Evolutionary conservation across 2,113 vertebrate genomes (phyloP).

Genomic region (Hydrolagus affinis): DNA sequence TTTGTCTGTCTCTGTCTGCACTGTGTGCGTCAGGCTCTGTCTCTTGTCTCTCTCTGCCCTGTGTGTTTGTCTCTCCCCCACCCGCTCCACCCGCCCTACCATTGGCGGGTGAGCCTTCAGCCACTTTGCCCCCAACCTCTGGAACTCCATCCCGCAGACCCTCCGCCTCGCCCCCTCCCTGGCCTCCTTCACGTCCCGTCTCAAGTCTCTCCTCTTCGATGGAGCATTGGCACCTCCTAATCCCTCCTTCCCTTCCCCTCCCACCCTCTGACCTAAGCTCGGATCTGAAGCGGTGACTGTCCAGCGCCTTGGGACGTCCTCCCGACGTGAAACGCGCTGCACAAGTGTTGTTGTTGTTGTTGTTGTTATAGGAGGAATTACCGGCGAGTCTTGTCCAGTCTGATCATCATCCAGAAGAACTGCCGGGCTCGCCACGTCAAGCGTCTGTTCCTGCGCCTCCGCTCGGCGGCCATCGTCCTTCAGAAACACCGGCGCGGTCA

Average conservation of each 20-base stretch:
- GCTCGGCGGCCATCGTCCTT: conserved; percentile 59
- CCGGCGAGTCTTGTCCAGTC: conserved; percentile 61
- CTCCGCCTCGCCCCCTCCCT: no score
- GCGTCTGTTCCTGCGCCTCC: conserved; percentile 59
- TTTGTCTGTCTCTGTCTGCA: conserved; percentile 31
- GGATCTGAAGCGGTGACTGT: no score
- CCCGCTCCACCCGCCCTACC: conserved; percentile 42
- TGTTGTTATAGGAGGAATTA: conserved; percentile 68
- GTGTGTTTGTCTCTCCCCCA: conserved; percentile 37
- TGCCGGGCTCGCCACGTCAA: conserved; percentile 77
- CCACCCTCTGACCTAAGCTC: no score
- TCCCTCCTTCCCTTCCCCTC: no score
- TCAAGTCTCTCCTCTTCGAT: conserved; percentile 34
- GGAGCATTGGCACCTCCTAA: no score
- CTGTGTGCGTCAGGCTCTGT: conserved; percentile 23
- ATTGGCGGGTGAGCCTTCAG: no score
- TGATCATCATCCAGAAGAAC: conserved; percentile 77
- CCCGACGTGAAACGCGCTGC: no score
- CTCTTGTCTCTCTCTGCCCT: conserved; percentile 23
- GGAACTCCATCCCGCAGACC: no score
- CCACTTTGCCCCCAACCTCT: no score
- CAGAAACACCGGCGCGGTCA: conserved; percentile 75
- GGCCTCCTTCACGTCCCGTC: no score
- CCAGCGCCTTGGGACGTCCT: no score
- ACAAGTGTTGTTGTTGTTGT: background rate